Conservation (phyloP, 2,113 vertebrate genomes). For the Thunnus thynnus region DNA sequence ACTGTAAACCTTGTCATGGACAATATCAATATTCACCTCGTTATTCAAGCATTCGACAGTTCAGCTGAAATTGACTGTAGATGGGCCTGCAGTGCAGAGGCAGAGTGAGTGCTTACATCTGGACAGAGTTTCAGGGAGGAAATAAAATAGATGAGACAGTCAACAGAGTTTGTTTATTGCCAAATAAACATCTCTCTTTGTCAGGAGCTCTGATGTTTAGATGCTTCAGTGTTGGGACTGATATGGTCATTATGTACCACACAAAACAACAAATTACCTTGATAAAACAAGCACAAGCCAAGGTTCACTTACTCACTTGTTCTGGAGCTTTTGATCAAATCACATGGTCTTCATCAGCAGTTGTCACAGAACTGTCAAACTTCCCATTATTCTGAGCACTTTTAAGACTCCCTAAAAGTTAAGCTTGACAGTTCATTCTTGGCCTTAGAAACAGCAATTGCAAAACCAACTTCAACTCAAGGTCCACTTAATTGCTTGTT, state of each 20-base stretch:
- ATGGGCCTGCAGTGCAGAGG: neutral
- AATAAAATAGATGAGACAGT: constrained; percentile 38
- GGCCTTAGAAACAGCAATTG: neutral
- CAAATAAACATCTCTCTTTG: too few relatives aligned
- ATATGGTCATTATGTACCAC: neutral
- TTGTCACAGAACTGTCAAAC: too few relatives aligned
- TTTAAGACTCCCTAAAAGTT: too few relatives aligned
- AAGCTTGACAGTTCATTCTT: too few relatives aligned
- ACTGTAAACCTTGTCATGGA: constrained; percentile 20
- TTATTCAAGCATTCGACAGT: constrained; percentile 18
- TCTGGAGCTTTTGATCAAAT: neutral
- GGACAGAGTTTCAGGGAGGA: constrained; percentile 24
- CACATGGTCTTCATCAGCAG: neutral
- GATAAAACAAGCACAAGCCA: neutral
- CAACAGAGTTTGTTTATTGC: constrained; percentile 19
- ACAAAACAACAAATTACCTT: neutral
- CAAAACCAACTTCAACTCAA: neutral
- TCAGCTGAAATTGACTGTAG: constrained; percentile 41
- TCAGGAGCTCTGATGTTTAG: too few relatives aligned
- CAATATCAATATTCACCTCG: constrained; percentile 12
- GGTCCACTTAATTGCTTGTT: neutral
- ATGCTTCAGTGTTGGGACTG: neutral
- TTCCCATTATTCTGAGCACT: too few relatives aligned
- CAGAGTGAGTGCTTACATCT: constrained; percentile 28
- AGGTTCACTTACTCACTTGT: neutral